Evolutionary conservation across 2,113 vertebrate genomes (phyloP).

Genomic region (Pelodiscus sinensis): DNA sequence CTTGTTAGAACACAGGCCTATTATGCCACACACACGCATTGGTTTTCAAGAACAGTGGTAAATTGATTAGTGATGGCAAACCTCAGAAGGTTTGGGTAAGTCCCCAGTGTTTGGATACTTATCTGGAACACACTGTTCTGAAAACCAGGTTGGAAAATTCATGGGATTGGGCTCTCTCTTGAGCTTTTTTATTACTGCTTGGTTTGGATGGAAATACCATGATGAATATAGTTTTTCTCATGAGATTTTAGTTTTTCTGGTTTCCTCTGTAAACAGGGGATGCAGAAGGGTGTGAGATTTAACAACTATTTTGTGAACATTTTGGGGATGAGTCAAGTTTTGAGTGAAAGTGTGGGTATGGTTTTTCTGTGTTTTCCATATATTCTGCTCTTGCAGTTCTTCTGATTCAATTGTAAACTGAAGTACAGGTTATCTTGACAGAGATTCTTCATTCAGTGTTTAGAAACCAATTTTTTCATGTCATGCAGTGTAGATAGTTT

Average conservation of each 20-base stretch:
- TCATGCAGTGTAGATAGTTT: slow-evolving; percentile 5
- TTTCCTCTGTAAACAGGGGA: not conserved
- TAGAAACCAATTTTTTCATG: not conserved
- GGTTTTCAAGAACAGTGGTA: not conserved
- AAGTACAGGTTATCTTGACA: not conserved
- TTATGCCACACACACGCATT: not conserved
- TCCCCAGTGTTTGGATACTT: slow-evolving; percentile 3
- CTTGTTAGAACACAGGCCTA: not conserved
- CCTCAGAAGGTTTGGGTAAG: not conserved
- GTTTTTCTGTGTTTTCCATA: not conserved
- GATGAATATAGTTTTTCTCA: not conserved
- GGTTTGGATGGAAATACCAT: not conserved
- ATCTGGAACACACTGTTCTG: not conserved
- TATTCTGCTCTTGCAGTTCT: not conserved
- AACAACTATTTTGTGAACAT: not conserved
- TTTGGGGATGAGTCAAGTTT: not conserved
- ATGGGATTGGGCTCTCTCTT: not conserved
- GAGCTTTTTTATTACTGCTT: not conserved
- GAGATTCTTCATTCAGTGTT: not conserved
- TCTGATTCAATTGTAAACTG: not conserved
- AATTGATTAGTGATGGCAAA: slow-evolving; percentile 25
- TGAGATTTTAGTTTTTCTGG: not conserved
- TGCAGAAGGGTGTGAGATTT: not conserved
- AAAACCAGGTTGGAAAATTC: not conserved
- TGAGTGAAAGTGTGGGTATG: not conserved